These are phyloP conservation scores for Drosophila parvula DNA, from an alignment of 1,140 invertebrate genomes.

Conservation along the genomic window DNA sequence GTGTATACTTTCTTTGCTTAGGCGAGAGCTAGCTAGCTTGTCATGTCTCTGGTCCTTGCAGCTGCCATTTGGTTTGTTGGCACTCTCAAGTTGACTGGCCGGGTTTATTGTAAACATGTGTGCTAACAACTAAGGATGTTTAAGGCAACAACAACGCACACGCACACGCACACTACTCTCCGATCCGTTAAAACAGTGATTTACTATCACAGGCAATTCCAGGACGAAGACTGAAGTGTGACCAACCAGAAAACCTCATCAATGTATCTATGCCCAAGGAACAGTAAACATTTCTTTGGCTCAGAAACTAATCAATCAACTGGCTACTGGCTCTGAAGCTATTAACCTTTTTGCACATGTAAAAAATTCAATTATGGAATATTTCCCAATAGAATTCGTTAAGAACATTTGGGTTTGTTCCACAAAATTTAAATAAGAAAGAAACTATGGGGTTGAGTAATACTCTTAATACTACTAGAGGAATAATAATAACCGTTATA, in stretches of 20 bases:
- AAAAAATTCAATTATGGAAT: neutral
- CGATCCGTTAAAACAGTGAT: constrained; percentile 60
- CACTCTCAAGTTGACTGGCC: constrained; percentile 73
- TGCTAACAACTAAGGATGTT: constrained; percentile 67
- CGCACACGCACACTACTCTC: constrained; percentile 10
- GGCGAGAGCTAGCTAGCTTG: constrained; percentile 6
- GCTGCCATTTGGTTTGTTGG: constrained; percentile 70
- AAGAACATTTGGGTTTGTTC: too few relatives aligned
- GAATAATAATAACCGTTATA: too few relatives aligned
- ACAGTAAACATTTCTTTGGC: constrained; percentile 1
- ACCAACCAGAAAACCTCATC: constrained; percentile 31
- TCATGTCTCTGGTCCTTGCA: constrained; percentile 51
- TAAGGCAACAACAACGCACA: constrained; percentile 44
- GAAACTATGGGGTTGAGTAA: too few relatives aligned
- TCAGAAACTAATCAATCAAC: constrained; percentile 11
- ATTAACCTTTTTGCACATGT: neutral
- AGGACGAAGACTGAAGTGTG: constrained; percentile 9
- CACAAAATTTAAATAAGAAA: too few relatives aligned
- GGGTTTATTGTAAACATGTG: constrained; percentile 79
- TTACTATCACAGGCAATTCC: constrained; percentile 33
- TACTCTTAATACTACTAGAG: too few relatives aligned
- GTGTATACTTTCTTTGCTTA: constrained; percentile 4
- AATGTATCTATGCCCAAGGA: constrained; percentile 8
- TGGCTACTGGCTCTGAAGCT: neutral
- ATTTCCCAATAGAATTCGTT: neutral